A percentile compares a stretch with the other conserved stretches of the same genome.
Conservation (phyloP, 2,888 invertebrate genomes). For the Dolichopus griseipennis region DNA sequence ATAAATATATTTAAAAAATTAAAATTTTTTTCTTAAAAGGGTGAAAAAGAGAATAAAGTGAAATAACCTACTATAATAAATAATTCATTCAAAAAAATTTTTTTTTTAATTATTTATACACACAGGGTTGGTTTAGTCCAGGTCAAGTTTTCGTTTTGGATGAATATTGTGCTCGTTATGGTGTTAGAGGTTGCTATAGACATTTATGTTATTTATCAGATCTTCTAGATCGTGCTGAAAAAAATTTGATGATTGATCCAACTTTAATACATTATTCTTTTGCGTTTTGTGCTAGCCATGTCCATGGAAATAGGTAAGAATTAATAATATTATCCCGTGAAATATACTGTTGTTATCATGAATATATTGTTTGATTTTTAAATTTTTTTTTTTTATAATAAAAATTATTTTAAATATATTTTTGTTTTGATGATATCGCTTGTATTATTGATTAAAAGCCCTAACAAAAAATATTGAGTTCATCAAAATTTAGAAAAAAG, state of each 20-base stretch:
- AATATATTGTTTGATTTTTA: conserved; percentile 8
- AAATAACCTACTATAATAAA: too few relatives aligned
- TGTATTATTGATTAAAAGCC: too few relatives aligned
- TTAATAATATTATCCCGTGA: neutral
- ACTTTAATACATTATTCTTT: conserved; percentile 98
- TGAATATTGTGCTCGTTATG: conserved; percentile 95
- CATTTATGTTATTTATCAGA: conserved; percentile 95
- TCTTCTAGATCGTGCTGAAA: conserved; percentile 88
- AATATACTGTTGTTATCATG: neutral
- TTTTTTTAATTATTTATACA: conserved; percentile 15
- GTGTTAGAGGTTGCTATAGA: conserved; percentile 92
- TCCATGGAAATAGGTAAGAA: conserved; percentile 90
- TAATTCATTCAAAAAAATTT: neutral
- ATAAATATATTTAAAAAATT: too few relatives aligned
- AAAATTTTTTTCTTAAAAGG: too few relatives aligned
- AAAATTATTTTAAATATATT: too few relatives aligned
- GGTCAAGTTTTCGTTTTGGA: conserved; percentile 98
- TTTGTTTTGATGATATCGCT: too few relatives aligned
- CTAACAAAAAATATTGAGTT: too few relatives aligned
- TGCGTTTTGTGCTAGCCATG: conserved; percentile 98
- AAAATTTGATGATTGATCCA: conserved; percentile 92
- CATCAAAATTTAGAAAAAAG: too few relatives aligned
- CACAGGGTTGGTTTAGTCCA: conserved; percentile 97
- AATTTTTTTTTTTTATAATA: neutral
- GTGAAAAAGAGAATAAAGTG: too few relatives aligned